Percentiles rank a stretch among this genome's conserved stretches.
These are phyloP conservation scores for Noctua janthina DNA, from an alignment of 2,888 invertebrate species.

Conservation along the genomic window DNA sequence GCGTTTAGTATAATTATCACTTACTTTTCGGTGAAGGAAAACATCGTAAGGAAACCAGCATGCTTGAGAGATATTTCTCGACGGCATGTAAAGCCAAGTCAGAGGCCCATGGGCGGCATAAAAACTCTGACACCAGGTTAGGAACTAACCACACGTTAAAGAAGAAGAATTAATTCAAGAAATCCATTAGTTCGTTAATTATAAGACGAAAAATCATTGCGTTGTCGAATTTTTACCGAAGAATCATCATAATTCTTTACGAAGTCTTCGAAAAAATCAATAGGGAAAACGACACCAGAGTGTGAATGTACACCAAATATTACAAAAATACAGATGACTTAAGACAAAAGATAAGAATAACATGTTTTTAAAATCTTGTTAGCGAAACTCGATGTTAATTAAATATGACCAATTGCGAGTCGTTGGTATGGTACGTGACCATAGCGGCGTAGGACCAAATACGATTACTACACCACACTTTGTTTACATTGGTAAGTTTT, in stretches of 20 bases:
- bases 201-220: too few species aligned
- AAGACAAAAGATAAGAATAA: slow-evolving; percentile 16
- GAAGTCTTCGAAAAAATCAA: background rate
- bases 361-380: slow-evolving; percentile 28
- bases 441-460: slow-evolving; percentile 29
- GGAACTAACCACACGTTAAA: too few species aligned
- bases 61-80: too few species aligned
- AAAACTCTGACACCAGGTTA: too few species aligned
- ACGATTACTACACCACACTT: slow-evolving; percentile 1
- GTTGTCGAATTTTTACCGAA: background rate
- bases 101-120: too few species aligned
- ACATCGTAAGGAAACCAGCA: too few species aligned
- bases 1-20: too few species aligned
- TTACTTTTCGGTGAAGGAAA: too few species aligned
- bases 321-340: slow-evolving; percentile 38
- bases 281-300: slow-evolving; percentile 1
- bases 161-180: background rate
- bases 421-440: slow-evolving; percentile 51
- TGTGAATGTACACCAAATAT: slow-evolving; percentile 32
- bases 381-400: slow-evolving; percentile 29
- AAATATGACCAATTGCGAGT: slow-evolving; percentile 19
- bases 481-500: background rate
- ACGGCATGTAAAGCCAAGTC: too few species aligned
- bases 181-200: background rate
- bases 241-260: background rate